These are phyloP conservation scores for Blastomussa wellsi DNA, from an alignment of 92 coral and sea anemone genomes.

Conservation along the genomic window DNA sequence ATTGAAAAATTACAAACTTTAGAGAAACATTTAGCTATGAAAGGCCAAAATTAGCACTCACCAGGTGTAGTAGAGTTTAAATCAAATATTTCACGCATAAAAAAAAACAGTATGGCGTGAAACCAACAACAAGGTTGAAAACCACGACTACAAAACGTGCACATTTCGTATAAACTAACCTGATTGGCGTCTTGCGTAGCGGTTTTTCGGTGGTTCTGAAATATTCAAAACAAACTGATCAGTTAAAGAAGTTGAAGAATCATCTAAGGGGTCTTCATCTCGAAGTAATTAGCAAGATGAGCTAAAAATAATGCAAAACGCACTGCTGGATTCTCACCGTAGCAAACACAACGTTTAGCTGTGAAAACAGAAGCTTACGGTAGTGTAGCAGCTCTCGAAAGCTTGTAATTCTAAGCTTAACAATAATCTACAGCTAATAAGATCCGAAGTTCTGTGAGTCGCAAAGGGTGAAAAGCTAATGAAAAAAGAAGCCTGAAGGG, in stretches of 20 bases:
- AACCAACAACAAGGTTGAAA: neutral
- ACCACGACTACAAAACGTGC: neutral
- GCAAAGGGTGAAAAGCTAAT: slow-evolving; percentile 1
- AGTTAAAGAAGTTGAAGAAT: neutral
- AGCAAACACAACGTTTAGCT: neutral
- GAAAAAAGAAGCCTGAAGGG: slow-evolving; percentile 24
- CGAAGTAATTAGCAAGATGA: neutral
- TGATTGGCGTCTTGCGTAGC: slow-evolving; percentile 92
- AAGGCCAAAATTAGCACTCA: neutral
- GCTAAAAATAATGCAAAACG: neutral
- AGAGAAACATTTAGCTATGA: neutral
- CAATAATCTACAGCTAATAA: neutral
- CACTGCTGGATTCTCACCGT: neutral
- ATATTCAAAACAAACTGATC: slow-evolving; percentile 28
- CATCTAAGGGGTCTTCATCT: neutral
- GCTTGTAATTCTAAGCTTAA: no score
- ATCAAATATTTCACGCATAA: neutral
- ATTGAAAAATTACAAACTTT: neutral
- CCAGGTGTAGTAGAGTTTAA: neutral
- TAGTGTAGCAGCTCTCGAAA: no score
- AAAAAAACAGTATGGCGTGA: neutral
- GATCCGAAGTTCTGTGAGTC: neutral
- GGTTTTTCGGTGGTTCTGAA: slow-evolving; percentile 97
- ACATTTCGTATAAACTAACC: slow-evolving; percentile 62
- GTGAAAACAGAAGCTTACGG: neutral